Percentiles rank a stretch among this genome's conserved stretches.
phyloP scores from a whole-genome alignment of 1,140 invertebrate species.

The Tetramorium alpestre region DNA sequence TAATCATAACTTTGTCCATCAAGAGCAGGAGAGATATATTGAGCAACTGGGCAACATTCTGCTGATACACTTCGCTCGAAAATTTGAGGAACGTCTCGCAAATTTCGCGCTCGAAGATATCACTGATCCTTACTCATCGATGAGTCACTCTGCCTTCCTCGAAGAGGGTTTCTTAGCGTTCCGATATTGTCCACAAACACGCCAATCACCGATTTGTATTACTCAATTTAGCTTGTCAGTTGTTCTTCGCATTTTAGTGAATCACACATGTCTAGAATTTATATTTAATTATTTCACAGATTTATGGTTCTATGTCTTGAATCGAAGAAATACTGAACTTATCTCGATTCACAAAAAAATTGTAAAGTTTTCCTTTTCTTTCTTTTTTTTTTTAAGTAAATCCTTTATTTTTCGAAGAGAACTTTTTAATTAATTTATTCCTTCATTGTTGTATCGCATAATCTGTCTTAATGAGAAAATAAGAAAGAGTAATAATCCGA shows the following conservation, averaged over 20 bases:
- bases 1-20: slow-evolving; percentile 29
- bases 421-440: slow-evolving; percentile 12
- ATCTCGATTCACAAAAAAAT: background rate
- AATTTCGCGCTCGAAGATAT: background rate
- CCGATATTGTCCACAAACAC: slow-evolving; percentile 27
- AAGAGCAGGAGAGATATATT: background rate
- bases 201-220: slow-evolving; percentile 19
- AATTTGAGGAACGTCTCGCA: background rate
- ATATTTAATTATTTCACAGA: background rate
- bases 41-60: background rate
- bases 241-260: background rate
- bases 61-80: background rate
- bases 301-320: background rate
- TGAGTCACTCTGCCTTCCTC: slow-evolving; percentile 23
- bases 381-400: background rate
- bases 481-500: background rate
- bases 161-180: background rate
- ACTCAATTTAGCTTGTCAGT: background rate
- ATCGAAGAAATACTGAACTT: too few relatives aligned
- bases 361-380: background rate
- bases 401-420: background rate
- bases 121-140: background rate
- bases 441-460: background rate
- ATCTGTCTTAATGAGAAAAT: background rate
- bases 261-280: background rate